These are phyloP conservation scores for Triops longicaudatus DNA, from an alignment of 1,140 invertebrate species.

Conservation along the genomic window DNA sequence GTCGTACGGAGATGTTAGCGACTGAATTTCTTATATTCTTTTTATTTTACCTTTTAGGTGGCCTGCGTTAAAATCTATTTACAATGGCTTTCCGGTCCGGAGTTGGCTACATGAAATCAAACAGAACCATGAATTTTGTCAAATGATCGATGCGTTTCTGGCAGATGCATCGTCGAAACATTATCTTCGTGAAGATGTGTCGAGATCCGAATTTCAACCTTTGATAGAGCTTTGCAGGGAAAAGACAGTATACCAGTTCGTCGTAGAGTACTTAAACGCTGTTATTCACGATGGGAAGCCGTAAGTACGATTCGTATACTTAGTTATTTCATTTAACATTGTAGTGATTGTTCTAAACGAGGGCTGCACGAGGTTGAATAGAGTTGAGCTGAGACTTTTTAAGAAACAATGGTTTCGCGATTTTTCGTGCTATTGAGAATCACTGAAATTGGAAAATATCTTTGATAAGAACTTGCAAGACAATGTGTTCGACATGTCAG, in stretches of 20 bases:
- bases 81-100: not conserved
- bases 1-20: not conserved
- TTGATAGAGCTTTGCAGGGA: not conserved
- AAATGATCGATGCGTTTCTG: not conserved
- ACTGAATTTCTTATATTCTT: not conserved
- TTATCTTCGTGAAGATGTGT: not conserved
- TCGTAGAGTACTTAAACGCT: not conserved
- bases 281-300: not conserved
- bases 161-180: not conserved
- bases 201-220: not conserved
- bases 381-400: too few species aligned
- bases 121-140: not conserved
- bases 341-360: too few species aligned
- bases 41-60: not conserved
- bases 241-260: not conserved
- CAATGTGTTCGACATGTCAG: too few species aligned
- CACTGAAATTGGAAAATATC: too few species aligned
- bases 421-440: too few species aligned
- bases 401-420: too few species aligned
- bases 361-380: too few species aligned
- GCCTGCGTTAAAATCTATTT: not conserved
- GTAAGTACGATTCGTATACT: not conserved
- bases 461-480: too few species aligned
- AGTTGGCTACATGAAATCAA: not conserved
- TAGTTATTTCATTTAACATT: not conserved